Conservation (phyloP, 1,140 invertebrate genomes). For the Dreissena polymorpha region DNA sequence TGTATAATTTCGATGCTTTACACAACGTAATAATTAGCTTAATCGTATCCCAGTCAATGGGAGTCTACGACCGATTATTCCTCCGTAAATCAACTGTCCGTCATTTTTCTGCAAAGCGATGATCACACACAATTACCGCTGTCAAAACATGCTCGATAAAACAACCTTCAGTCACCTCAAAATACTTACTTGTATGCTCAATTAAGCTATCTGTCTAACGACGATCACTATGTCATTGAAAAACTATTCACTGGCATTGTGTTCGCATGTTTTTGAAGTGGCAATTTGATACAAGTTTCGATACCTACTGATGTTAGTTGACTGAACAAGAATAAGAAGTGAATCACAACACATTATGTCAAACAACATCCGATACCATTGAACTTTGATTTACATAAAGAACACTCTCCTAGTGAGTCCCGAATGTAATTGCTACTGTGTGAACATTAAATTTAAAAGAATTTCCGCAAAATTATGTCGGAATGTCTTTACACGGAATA, state of each 20-base stretch:
- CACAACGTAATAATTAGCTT: too few relatives aligned
- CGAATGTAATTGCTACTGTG: too few relatives aligned
- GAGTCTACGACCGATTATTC: too few relatives aligned
- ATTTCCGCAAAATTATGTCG: too few relatives aligned
- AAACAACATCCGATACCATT: constrained; percentile 29
- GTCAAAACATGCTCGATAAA: not conserved
- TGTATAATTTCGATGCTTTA: too few relatives aligned
- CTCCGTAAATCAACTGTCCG: constrained; percentile 30
- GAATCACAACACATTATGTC: constrained; percentile 27
- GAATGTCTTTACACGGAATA: too few relatives aligned
- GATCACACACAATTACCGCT: constrained; percentile 20
- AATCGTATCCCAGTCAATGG: too few relatives aligned
- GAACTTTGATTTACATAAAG: not conserved
- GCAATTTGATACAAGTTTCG: constrained; percentile 40
- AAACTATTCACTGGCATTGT: not conserved
- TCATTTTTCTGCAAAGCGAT: not conserved
- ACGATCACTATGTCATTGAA: not conserved
- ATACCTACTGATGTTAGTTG: constrained; percentile 33
- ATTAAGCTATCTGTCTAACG: constrained; percentile 27
- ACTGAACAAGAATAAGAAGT: constrained; percentile 33
- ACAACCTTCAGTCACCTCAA: constrained; percentile 27
- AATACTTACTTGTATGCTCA: constrained; percentile 5
- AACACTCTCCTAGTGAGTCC: too few relatives aligned
- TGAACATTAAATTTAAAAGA: too few relatives aligned
- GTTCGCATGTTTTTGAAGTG: constrained; percentile 35